These are phyloP conservation scores for Drepana arcuata DNA, from an alignment of 1,140 invertebrate species.

Conservation along the genomic window DNA sequence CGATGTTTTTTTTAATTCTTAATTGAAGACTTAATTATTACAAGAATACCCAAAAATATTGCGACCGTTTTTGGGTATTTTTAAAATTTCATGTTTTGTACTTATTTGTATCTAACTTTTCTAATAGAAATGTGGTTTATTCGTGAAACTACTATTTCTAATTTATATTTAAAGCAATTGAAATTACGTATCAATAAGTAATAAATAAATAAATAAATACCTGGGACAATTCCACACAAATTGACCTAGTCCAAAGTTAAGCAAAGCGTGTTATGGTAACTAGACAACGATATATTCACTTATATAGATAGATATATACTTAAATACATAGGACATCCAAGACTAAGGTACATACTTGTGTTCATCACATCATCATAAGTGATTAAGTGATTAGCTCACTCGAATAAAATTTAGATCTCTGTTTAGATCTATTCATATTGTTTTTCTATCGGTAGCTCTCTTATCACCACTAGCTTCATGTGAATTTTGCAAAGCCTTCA, in stretches of 20 bases:
- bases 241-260: too few relatives aligned
- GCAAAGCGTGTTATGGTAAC: too few relatives aligned
- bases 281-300: too few relatives aligned
- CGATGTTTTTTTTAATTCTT: too few relatives aligned
- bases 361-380: not conserved
- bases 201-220: too few relatives aligned
- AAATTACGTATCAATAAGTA: too few relatives aligned
- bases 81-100: too few relatives aligned
- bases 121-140: slow-evolving; percentile 1
- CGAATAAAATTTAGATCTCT: not conserved
- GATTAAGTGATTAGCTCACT: not conserved
- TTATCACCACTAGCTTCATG: slow-evolving; percentile 4
- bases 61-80: too few relatives aligned
- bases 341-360: not conserved
- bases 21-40: slow-evolving; percentile 1
- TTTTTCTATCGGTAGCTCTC: slow-evolving; percentile 5
- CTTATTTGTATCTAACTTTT: not conserved
- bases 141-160: slow-evolving; percentile 10
- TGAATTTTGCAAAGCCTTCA: slow-evolving; percentile 25
- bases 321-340: too few relatives aligned
- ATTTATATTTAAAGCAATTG: too few relatives aligned
- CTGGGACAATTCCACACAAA: too few relatives aligned
- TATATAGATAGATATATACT: too few relatives aligned
- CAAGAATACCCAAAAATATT: not conserved
- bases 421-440: not conserved